Conservation (phyloP, 2,888 invertebrate species). For the Anoncus sp. region DNA sequence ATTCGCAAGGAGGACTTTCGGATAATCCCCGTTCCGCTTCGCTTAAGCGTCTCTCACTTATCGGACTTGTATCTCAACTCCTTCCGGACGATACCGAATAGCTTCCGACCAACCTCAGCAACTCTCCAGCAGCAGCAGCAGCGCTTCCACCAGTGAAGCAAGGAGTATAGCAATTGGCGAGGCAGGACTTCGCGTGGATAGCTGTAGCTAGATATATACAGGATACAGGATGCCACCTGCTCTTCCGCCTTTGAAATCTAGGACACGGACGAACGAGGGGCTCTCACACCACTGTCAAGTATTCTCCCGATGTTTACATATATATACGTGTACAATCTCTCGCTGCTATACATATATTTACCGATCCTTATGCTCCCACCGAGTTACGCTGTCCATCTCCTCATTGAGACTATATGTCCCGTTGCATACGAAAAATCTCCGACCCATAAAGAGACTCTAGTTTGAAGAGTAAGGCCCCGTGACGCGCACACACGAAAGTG, state of each 20-base stretch:
- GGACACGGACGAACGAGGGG: conserved; percentile 36
- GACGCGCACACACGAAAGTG: conserved; percentile 12
- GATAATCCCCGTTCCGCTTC: conserved; percentile 76
- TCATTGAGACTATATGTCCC: background rate
- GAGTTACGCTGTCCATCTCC: conserved; percentile 28
- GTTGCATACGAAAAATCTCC: conserved; percentile 2
- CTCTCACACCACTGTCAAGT: conserved; percentile 46
- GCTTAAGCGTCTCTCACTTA: conserved; percentile 77
- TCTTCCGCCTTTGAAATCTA: conserved; percentile 50
- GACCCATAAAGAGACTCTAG: conserved; percentile 18
- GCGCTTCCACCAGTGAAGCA: conserved; percentile 27
- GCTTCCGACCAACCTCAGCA: conserved; percentile 63
- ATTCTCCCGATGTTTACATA: conserved; percentile 4
- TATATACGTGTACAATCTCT: background rate
- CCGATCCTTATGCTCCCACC: background rate
- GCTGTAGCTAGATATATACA: conserved; percentile 34
- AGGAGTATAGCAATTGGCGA: conserved; percentile 21
- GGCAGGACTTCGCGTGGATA: conserved; percentile 39
- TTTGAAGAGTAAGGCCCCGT: conserved; percentile 13
- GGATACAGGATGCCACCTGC: conserved; percentile 54
- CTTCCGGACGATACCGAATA: conserved; percentile 67
- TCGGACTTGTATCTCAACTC: conserved; percentile 76
- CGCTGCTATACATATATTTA: conserved; percentile 6
- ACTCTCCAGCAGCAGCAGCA: conserved; percentile 39
- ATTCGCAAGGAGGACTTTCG: conserved; percentile 70